Base-by-base conservation (phyloP, 2,888 invertebrate genomes). In the Podabrus alpinus region DNA sequence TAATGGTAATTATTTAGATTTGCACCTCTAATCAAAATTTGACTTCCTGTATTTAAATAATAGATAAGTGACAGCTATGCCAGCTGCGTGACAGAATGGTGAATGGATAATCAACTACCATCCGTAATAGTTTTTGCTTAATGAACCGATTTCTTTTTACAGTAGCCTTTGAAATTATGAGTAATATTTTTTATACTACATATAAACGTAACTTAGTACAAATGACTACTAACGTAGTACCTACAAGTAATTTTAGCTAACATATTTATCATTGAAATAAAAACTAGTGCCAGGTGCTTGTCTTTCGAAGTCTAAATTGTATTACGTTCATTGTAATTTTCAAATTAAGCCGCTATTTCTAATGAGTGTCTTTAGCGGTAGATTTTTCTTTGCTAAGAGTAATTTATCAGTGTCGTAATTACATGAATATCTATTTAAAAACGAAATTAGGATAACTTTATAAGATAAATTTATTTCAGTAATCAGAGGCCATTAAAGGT, bases 131-230 rank as follows among this genome's bases (percentile, higher is more conserved):
- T 71, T 68, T 74, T 74, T 74, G 69, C 69, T 64, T 73, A 73
- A 73, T 73, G 73, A 73, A 73, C 73, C 73, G 74, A 74, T 74
- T 74, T 69, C 74, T 74, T 73, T 70, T 74, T 62, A 71, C 71
- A 62, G 74, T 74, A 74, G 71, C 74, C 24, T 68, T 73, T 69
- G 73, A 73, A 73, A 73, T 71, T 68, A 68, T 59, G 71, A 68
- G 68, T 69, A 69, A 73, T 69, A 64, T 69, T 69, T 45, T 45
- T 69, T 69, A 68, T 68, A 61, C 64, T 72, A 66, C 64, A 60
- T 68, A 15, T 59, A 68, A 21, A 21, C 62, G 21, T 64, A 21
- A 15, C 60, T 16, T 17, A 25, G 16, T 29, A 25, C 68, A 72
- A 72, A 72, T 72, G 72, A 72, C 72, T 62, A 17, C 66, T 19